Evolutionary conservation across 1,140 invertebrate genomes (phyloP).

Genomic region (Chrysoperla carnea): DNA sequence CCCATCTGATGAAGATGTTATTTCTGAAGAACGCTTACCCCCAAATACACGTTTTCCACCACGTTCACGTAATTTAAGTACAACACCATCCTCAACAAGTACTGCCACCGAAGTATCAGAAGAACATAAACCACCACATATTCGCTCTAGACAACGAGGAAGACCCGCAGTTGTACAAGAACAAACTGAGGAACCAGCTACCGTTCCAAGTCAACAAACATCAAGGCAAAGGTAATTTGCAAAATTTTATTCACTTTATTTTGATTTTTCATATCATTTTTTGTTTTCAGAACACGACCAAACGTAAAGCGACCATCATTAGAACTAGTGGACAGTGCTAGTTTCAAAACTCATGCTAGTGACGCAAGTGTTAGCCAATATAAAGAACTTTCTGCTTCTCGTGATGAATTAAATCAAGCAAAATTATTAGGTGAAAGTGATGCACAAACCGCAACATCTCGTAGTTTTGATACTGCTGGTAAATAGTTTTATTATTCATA

Average conservation of each 20-base stretch:
- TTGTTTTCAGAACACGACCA: constrained; percentile 9
- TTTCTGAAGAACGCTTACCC: constrained; percentile 46
- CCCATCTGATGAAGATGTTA: constrained; percentile 30
- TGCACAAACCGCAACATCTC: too few species aligned
- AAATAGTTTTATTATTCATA: too few species aligned
- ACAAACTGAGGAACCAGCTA: too few species aligned
- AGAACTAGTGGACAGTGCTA: constrained; percentile 59
- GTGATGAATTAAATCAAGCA: not conserved
- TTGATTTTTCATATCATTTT: too few species aligned
- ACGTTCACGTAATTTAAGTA: constrained; percentile 39
- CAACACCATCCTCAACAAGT: constrained; percentile 12
- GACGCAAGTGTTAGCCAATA: constrained; percentile 3
- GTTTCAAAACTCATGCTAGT: constrained; percentile 49
- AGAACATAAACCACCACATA: constrained; percentile 12
- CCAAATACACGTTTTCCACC: constrained; percentile 62
- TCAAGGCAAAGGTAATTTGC: too few species aligned
- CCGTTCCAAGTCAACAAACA: too few species aligned
- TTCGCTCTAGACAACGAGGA: constrained; percentile 26
- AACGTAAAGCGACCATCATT: constrained; percentile 45
- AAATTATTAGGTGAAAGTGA: too few species aligned
- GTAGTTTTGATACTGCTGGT: too few species aligned
- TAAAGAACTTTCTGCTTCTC: not conserved
- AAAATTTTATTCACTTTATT: too few species aligned
- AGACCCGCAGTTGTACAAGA: constrained; percentile 14
- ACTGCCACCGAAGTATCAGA: constrained; percentile 19